These are phyloP conservation scores for Dasysyrphus tricinctus DNA, from an alignment of 2,888 invertebrate species.

Conservation along the genomic window DNA sequence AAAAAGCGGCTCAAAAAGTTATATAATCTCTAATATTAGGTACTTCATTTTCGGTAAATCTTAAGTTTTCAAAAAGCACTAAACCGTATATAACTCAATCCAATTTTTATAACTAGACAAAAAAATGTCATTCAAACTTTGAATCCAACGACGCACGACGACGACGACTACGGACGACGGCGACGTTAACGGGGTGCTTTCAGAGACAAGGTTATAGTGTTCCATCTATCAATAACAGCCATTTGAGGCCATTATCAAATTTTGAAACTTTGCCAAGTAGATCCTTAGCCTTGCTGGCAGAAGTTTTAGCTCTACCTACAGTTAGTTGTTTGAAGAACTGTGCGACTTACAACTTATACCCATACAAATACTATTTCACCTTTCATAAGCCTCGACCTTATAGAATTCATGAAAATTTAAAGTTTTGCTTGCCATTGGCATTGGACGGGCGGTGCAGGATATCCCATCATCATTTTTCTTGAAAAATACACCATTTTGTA, in stretches of 20 bases:
- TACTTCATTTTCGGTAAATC: not conserved
- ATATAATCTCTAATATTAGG: not conserved
- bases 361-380: not conserved
- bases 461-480: conserved; percentile 15
- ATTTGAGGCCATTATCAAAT: conserved; percentile 21
- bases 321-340: conserved; percentile 4
- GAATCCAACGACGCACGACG: not conserved
- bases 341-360: not conserved
- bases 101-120: not conserved
- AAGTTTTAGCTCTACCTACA: not conserved
- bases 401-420: conserved; percentile 48
- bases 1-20: not conserved
- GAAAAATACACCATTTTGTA: conserved; percentile 11
- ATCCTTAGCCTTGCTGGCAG: conserved; percentile 26
- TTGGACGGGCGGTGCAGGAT: conserved; percentile 8
- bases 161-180: no score
- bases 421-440: conserved; percentile 46
- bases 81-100: not conserved
- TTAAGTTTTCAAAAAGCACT: not conserved
- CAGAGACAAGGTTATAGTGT: conserved; percentile 17
- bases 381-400: conserved; percentile 48
- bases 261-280: conserved; percentile 38
- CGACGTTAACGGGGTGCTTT: not conserved
- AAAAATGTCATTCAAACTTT: conserved; percentile 5
- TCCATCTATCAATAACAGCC: conserved; percentile 29